Percentiles rank a stretch among this genome's conserved stretches.
Evolutionary conservation across 2,888 invertebrate genomes (phyloP).

Genomic region (Aleiodes leptofemur): DNA sequence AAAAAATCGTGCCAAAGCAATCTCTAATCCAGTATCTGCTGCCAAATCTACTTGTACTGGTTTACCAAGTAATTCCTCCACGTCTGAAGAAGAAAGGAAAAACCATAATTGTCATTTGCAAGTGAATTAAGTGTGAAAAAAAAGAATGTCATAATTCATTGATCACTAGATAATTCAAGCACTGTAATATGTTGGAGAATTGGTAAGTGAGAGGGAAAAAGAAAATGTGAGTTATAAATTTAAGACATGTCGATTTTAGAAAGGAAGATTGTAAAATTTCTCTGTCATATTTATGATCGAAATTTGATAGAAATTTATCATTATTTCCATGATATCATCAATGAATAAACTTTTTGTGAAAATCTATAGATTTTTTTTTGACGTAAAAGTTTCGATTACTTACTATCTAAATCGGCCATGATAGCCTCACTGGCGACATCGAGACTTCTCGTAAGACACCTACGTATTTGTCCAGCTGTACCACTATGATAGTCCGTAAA

Average conservation of each 20-base stretch:
- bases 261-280: not conserved
- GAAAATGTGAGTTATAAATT: constrained; percentile 19
- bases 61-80: constrained; percentile 84
- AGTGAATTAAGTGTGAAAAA: constrained; percentile 1
- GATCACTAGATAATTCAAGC: constrained; percentile 5
- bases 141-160: constrained; percentile 3
- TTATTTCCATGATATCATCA: too few relatives aligned
- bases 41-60: constrained; percentile 86
- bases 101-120: constrained; percentile 4
- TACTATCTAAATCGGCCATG: constrained; percentile 81
- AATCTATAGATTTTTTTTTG: too few relatives aligned
- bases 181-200: not conserved
- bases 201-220: not conserved
- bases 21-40: constrained; percentile 85
- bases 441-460: constrained; percentile 78
- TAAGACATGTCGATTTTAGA: not conserved
- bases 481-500: constrained; percentile 80
- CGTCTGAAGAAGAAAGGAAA: constrained; percentile 77
- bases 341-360: too few relatives aligned
- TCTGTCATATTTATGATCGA: constrained; percentile 9
- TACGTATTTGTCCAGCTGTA: constrained; percentile 81
- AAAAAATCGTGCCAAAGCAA: constrained; percentile 83
- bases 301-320: not conserved
- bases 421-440: constrained; percentile 80
- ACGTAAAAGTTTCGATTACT: constrained; percentile 59